These are phyloP conservation scores for Maccullochella peelii DNA, from an alignment of 2,113 vertebrate species.

Conservation along the genomic window DNA sequence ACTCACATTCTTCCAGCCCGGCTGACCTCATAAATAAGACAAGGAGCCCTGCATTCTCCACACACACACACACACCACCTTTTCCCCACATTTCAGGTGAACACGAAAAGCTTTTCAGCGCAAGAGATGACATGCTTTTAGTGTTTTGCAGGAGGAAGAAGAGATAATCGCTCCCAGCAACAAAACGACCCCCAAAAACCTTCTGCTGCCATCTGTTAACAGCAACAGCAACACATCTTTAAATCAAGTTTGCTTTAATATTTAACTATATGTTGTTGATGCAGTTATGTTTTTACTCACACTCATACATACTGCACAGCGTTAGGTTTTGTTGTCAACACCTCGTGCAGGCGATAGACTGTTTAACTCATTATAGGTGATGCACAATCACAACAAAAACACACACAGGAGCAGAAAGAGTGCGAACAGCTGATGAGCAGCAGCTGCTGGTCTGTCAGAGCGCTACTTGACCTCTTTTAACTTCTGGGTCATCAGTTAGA, in stretches of 20 bases:
- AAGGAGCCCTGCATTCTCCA: slow-evolving; percentile 37
- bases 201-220: not conserved
- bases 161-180: slow-evolving; percentile 60
- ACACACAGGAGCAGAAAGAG: slow-evolving; percentile 6
- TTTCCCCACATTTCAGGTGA: slow-evolving; percentile 64
- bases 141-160: slow-evolving; percentile 55
- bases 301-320: not conserved
- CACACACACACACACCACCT: slow-evolving; percentile 26
- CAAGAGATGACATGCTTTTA: slow-evolving; percentile 79
- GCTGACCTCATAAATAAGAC: slow-evolving; percentile 81
- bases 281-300: not conserved
- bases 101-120: slow-evolving; percentile 60
- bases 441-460: slow-evolving; percentile 38
- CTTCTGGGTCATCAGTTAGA: slow-evolving; percentile 47
- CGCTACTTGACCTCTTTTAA: slow-evolving; percentile 57
- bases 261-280: not conserved
- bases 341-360: not conserved
- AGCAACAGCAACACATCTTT: slow-evolving; percentile 1
- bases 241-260: not conserved
- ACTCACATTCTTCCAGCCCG: slow-evolving; percentile 74
- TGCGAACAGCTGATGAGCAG: slow-evolving; percentile 35
- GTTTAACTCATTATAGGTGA: slow-evolving; percentile 10
- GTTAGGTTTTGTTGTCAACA: not conserved
- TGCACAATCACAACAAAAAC: slow-evolving; percentile 4
- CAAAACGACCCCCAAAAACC: not conserved